Base-by-base conservation (phyloP, 2,888 invertebrate species). In the Drymonia ruficornis region DNA sequence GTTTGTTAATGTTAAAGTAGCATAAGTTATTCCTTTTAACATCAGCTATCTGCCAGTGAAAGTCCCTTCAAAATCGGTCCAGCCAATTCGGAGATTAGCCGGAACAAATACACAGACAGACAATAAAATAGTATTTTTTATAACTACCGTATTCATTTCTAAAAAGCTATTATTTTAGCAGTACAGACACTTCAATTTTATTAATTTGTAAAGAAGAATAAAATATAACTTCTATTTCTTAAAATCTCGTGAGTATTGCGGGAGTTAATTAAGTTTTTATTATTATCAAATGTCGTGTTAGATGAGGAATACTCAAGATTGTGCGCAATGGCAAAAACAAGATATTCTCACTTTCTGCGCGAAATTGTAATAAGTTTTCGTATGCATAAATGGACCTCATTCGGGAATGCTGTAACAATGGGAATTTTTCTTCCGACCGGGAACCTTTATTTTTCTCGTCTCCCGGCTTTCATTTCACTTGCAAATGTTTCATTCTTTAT, bases 401-500 rank as follows among this genome's bases (percentile, higher is more conserved):
- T 83, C 81, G 75, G 72, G 67, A 71, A 72, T 81, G 83, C 81
- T 79, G 82, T 83, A 84, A 86, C 86, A 87, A 87, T 84, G 83
- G 79, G 83, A 82, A 80, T 86, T 83, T 80, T 78, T 78, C 80
- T 81, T 80, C 78, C 80, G 75, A 73, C 81, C 72, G 72, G 78
- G 69, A 64, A 78, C 72, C 75, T 86, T 87, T 84, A 85, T 86
- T 86, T 85, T 85, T 81, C 81, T 77, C 76, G 76, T 80, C 80
- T 82, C 79, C 75, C 84, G 76, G 79, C 78, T 80, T 81, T 83
- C 83, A 88, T 89, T 89, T 87, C 80, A 87, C 86, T 89, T 89
- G 89, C 89, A 88, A 89, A 89, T 87, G 80, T 83, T 81, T 85
- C 84, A 83, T 86, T 83, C 83, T 87, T 84, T 84, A 84, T 85